Evolutionary conservation across 1,140 invertebrate species (phyloP).

Genomic region (Aphaenogaster ashmeadi): DNA sequence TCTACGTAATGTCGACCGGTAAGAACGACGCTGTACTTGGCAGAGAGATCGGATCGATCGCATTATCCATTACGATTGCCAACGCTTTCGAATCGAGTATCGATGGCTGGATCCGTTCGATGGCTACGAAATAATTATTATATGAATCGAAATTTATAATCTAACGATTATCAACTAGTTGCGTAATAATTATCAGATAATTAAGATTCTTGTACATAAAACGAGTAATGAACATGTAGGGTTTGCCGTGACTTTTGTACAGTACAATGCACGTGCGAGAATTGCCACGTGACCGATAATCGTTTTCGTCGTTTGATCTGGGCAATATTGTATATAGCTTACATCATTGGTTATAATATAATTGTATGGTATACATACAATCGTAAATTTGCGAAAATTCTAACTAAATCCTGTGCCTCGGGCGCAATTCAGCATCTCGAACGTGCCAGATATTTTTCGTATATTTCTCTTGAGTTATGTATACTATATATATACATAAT

Average conservation of each 20-base stretch:
- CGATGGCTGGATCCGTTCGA: constrained; percentile 59
- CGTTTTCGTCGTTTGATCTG: constrained; percentile 56
- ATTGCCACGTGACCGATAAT: constrained; percentile 28
- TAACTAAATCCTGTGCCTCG: background rate
- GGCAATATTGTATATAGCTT: constrained; percentile 65
- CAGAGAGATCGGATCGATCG: background rate
- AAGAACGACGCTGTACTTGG: background rate
- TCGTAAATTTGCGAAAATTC: constrained; percentile 14
- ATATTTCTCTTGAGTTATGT: background rate
- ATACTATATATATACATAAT: background rate
- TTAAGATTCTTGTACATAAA: constrained; percentile 66
- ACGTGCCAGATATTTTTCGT: constrained; percentile 14
- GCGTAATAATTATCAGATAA: constrained; percentile 40
- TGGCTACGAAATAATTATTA: constrained; percentile 30
- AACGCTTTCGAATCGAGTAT: constrained; percentile 42
- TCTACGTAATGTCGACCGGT: constrained; percentile 7
- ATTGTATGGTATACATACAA: constrained; percentile 1
- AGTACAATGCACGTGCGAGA: constrained; percentile 57
- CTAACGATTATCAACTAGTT: constrained; percentile 36
- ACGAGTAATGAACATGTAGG: constrained; percentile 33
- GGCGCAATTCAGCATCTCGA: background rate
- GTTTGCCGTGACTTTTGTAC: constrained; percentile 68
- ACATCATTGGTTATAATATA: constrained; percentile 16
- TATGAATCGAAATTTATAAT: constrained; percentile 33
- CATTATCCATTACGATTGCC: constrained; percentile 12